Evolutionary conservation across 1,140 invertebrate genomes (phyloP).

Genomic region (Procambarus clarkii): DNA sequence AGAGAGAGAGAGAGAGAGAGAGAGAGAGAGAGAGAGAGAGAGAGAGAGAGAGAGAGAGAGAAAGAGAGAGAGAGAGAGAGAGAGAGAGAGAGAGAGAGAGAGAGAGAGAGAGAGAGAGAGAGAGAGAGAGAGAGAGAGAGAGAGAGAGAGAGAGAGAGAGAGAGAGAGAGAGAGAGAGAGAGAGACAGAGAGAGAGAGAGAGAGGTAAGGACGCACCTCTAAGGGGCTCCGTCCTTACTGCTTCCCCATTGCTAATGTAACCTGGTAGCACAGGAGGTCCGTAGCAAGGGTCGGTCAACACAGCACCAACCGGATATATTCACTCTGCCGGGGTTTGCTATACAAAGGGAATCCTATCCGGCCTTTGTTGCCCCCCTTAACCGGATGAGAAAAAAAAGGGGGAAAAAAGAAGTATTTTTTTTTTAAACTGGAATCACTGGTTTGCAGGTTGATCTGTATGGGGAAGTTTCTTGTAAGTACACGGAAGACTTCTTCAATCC

Average conservation of each 20-base stretch:
- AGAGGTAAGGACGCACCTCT: too few relatives aligned
- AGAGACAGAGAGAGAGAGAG: background rate
- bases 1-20: background rate
- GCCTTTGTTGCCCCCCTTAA: background rate
- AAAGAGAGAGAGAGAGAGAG: background rate
- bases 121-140: constrained; percentile 1
- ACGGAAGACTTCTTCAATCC: too few relatives aligned
- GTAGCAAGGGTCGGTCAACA: too few relatives aligned
- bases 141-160: background rate
- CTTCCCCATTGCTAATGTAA: too few relatives aligned
- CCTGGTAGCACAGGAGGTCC: too few relatives aligned
- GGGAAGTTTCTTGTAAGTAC: too few relatives aligned
- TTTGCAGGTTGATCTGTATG: too few relatives aligned
- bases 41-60: constrained; percentile 2
- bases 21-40: background rate
- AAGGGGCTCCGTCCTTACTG: too few relatives aligned
- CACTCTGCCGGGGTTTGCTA: background rate
- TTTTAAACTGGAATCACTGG: too few relatives aligned
- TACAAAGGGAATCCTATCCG: background rate
- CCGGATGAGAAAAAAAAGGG: background rate
- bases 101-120: constrained; percentile 2
- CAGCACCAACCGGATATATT: too few relatives aligned
- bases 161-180: constrained; percentile 2
- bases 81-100: background rate
- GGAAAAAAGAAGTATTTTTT: too few relatives aligned